Evolutionary conservation across 2,113 vertebrate genomes (phyloP).

Genomic region (Excalfactoria chinensis): DNA sequence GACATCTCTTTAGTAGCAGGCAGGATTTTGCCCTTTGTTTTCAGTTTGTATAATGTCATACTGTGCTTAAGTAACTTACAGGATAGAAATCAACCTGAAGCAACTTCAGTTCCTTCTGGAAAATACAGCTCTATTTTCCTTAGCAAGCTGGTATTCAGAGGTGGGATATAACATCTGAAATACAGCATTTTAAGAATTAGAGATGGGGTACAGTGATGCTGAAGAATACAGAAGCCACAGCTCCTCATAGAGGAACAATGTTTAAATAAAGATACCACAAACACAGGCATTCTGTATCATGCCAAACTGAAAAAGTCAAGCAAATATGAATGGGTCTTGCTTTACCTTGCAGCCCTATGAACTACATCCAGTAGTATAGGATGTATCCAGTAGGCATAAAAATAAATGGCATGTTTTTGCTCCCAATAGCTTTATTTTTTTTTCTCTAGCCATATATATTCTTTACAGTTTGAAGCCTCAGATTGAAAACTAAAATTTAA

Average conservation of each 20-base stretch:
- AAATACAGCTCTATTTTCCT: slow-evolving; percentile 26
- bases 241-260: slow-evolving; percentile 22
- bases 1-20: slow-evolving; percentile 15
- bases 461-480: not conserved
- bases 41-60: slow-evolving; percentile 48
- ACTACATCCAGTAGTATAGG: not conserved
- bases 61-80: slow-evolving; percentile 48
- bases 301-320: slow-evolving; percentile 6
- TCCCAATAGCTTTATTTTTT: not conserved
- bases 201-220: not conserved
- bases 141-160: slow-evolving; percentile 10
- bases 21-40: slow-evolving; percentile 37
- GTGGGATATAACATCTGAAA: slow-evolving; percentile 44
- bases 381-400: not conserved
- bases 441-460: not conserved
- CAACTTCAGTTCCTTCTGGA: not conserved
- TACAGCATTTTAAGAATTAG: slow-evolving; percentile 48
- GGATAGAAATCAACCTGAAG: slow-evolving; percentile 39
- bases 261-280: slow-evolving; percentile 48
- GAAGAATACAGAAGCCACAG: slow-evolving; percentile 31
- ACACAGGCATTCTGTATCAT: not conserved
- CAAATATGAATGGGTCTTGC: not conserved
- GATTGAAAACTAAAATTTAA: slow-evolving; percentile 4
- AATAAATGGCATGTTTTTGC: not conserved
- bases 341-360: not conserved